Evolutionary conservation across 2,113 vertebrate species (phyloP), one percentile per base, ranked within the genome.

Genomic region (Perognathus longimembris): DNA sequence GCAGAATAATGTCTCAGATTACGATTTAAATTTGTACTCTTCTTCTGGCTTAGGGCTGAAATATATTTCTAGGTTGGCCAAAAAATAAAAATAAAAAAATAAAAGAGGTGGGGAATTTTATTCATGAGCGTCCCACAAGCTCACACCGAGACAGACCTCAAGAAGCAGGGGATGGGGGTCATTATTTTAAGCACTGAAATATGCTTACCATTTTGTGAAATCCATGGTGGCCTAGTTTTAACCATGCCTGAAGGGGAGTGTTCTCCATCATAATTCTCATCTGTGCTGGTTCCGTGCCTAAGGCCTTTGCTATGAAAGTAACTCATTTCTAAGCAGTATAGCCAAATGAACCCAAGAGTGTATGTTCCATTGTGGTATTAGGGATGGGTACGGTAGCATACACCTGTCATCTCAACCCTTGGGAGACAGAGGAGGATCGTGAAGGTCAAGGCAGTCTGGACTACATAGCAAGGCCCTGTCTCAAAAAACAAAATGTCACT

Each of bases 1-100:
- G 67, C 36, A 93, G 7, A 75, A 57, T 79, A 91, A 77, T 78
- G 17, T 90, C 90, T 95, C 45, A 93, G 40, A 88, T 50, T n/a
- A 90, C 96, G 90, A 85, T 69, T 75, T 79, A 59, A 36, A 71
- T 8, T 2, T 69, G 54, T 0, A 81, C 83, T 66, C 69, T 94
- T 71, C 64, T 0, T 83, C 79, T n/a, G 64, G 30, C 9, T 67
- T 24, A 76, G 14, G 8, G 50, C 34, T 85, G 71, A 30, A 4
- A 34, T 42, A 67, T 69, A 38, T 17, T 11, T 85, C 24, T 28
- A 64, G 40, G 63, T 9, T 69, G 59, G 67, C 22, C 30, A 45
- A 54, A 26, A 69, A 28, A 50, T 20, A 50, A 40, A 24, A 50
- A n/a, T n/a, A n/a, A 45, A 54, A 26, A 69, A 28, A 50, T 20